phyloP scores from a whole-genome alignment of 1,140 invertebrate genomes.

The Araneus ventricosus region DNA sequence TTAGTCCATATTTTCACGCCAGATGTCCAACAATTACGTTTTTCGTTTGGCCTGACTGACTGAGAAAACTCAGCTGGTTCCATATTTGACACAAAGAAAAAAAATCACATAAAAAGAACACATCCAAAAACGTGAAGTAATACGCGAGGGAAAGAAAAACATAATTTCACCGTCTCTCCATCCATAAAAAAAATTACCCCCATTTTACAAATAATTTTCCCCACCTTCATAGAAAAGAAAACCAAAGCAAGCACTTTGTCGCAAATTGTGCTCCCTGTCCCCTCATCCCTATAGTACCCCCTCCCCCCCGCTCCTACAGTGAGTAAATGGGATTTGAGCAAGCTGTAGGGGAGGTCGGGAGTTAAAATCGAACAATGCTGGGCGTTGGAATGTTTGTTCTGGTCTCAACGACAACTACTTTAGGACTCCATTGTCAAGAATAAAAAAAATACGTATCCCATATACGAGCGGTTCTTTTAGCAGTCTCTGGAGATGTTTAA shows the following conservation, averaged over 20 bases:
- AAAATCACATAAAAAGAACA: neutral
- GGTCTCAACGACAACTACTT: conserved; percentile 71
- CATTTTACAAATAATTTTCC: conserved; percentile 22
- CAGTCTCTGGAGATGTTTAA: conserved; percentile 52
- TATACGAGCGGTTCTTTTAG: conserved; percentile 26
- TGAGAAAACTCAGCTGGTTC: neutral
- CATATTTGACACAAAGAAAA: neutral
- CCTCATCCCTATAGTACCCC: neutral
- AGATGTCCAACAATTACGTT: neutral
- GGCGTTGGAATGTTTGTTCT: conserved; percentile 66
- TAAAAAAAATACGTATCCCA: conserved; percentile 1
- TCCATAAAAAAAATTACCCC: conserved; percentile 52
- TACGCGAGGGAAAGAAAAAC: conserved; percentile 22
- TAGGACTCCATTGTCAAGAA: conserved; percentile 61
- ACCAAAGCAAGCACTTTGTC: conserved; percentile 68
- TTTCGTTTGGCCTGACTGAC: neutral
- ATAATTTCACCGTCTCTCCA: conserved; percentile 16
- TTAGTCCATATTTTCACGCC: neutral
- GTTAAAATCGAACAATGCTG: conserved; percentile 45
- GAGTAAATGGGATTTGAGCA: conserved; percentile 27
- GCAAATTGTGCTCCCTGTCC: conserved; percentile 48
- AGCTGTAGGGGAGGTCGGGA: neutral
- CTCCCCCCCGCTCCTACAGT: no score
- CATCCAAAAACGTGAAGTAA: neutral
- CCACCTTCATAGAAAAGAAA: conserved; percentile 11